Evolutionary conservation across 2,888 invertebrate genomes (phyloP).

Genomic region (Apotomis capreana): DNA sequence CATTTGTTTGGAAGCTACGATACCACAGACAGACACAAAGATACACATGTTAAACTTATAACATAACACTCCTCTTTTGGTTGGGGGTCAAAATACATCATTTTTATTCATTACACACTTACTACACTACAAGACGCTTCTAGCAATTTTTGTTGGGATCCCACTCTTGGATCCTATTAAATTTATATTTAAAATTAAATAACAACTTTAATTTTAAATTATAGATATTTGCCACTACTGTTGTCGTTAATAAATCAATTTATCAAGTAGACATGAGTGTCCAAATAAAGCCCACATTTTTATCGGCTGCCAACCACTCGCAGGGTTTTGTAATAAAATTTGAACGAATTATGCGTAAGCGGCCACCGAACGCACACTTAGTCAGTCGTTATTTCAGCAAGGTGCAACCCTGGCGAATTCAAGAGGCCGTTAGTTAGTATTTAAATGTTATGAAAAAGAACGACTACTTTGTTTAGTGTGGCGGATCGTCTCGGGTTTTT

Average conservation of each 20-base stretch:
- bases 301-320: conserved; percentile 7
- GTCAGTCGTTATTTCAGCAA: conserved; percentile 66
- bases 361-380: conserved; percentile 58
- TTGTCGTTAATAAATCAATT: conserved; percentile 44
- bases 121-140: too few species aligned
- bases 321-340: conserved; percentile 47
- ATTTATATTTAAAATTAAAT: too few species aligned
- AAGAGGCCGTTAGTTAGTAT: conserved; percentile 12
- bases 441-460: neutral
- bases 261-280: neutral
- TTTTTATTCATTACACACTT: too few species aligned
- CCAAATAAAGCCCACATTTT: conserved; percentile 21
- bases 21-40: too few species aligned
- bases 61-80: too few species aligned
- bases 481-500: conserved; percentile 43
- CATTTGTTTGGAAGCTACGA: too few species aligned
- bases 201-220: too few species aligned
- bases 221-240: too few species aligned
- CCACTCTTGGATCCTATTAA: too few species aligned
- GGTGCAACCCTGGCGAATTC: conserved; percentile 47
- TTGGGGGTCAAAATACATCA: too few species aligned
- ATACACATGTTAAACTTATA: too few species aligned
- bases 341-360: conserved; percentile 58
- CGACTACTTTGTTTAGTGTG: conserved; percentile 31
- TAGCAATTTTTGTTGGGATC: too few species aligned